These are phyloP conservation scores for Perognathus longimembris DNA, from an alignment of 2,113 vertebrate genomes.

Conservation along the genomic window DNA sequence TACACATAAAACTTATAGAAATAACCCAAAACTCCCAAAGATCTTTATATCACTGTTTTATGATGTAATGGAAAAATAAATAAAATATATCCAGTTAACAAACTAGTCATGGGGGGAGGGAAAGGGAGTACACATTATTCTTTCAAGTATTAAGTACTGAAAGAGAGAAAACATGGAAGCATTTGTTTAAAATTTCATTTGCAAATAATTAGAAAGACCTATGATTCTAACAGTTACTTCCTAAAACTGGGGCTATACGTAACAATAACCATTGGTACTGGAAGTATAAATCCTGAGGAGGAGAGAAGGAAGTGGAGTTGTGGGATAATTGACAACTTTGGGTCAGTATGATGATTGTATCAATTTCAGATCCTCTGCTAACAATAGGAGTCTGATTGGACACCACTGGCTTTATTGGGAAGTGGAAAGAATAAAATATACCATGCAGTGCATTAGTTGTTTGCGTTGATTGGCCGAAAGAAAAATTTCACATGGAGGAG, in stretches of 20 bases:
- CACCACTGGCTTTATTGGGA: conserved; percentile 87
- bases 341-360: conserved; percentile 90
- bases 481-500: conserved; percentile 84
- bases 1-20: neutral
- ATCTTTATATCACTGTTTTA: neutral
- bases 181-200: neutral
- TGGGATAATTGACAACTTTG: conserved; percentile 84
- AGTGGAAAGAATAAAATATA: conserved; percentile 86
- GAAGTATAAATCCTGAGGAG: conserved; percentile 54
- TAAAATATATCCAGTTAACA: conserved; percentile 4
- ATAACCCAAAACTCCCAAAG: neutral
- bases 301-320: conserved; percentile 69
- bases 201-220: conserved; percentile 22
- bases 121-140: neutral
- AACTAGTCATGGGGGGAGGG: conserved; percentile 2
- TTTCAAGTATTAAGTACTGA: neutral
- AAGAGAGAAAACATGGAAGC: neutral
- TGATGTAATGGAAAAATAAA: neutral
- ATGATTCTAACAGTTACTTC: conserved; percentile 48
- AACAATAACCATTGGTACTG: neutral
- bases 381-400: conserved; percentile 91
- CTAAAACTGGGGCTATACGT: conserved; percentile 55
- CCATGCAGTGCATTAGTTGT: conserved; percentile 86
- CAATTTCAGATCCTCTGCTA: conserved; percentile 89
- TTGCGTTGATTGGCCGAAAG: conserved; percentile 88